A percentile compares a stretch with the other conserved stretches of the same genome.
phyloP scores from a whole-genome alignment of 1,140 invertebrate species.

The Scaptomyza hsui region DNA sequence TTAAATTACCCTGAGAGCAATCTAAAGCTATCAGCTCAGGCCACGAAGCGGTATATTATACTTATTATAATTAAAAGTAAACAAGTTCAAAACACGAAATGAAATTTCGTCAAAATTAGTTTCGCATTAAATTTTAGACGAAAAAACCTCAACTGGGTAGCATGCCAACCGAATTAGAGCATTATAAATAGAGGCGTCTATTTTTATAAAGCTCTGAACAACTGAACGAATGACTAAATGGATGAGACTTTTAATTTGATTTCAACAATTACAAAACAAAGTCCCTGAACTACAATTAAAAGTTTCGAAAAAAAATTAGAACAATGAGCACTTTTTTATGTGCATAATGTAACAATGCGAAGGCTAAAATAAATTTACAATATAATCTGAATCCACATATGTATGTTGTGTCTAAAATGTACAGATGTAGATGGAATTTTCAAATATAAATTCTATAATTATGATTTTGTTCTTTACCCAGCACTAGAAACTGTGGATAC shows the following conservation, averaged over 20 bases:
- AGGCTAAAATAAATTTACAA: conserved; percentile 4
- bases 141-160: conserved; percentile 39
- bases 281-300: conserved; percentile 6
- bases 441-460: neutral
- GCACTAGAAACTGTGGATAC: no score
- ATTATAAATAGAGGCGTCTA: conserved; percentile 68
- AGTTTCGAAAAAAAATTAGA: neutral
- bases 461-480: no score
- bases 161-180: conserved; percentile 35
- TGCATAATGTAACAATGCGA: neutral
- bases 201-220: conserved; percentile 47
- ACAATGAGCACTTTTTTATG: neutral
- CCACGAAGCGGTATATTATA: conserved; percentile 43
- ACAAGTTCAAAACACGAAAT: conserved; percentile 53
- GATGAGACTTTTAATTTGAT: conserved; percentile 39
- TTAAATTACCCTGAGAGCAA: conserved; percentile 26
- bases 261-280: conserved; percentile 37
- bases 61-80: conserved; percentile 75
- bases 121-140: conserved; percentile 50
- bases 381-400: neutral
- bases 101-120: conserved; percentile 65
- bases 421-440: conserved; percentile 3
- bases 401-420: neutral
- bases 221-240: conserved; percentile 19
- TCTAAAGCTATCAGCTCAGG: conserved; percentile 51